phyloP scores from a whole-genome alignment of 2,113 vertebrate genomes.

The Chlorodrepanis virens region DNA sequence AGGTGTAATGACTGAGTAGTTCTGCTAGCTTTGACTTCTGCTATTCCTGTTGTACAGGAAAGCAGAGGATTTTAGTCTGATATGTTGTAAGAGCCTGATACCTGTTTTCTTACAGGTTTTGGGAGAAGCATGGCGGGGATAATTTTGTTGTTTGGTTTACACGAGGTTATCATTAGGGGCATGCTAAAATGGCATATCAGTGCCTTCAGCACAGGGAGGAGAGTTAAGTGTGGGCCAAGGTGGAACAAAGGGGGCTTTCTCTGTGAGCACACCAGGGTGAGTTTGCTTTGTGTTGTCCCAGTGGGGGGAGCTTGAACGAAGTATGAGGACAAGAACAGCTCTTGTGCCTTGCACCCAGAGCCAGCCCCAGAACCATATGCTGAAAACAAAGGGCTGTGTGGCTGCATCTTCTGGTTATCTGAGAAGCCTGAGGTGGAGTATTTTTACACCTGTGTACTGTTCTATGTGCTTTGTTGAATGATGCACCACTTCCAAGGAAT shows the following conservation, averaged over 20 bases:
- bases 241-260: background rate
- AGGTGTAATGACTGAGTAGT: background rate
- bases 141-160: background rate
- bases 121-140: background rate
- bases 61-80: background rate
- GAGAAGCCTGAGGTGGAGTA: background rate
- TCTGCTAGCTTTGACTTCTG: background rate
- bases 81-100: background rate
- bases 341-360: background rate
- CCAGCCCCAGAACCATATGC: background rate
- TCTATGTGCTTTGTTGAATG: accelerated
- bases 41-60: background rate
- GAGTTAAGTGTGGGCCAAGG: background rate
- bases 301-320: background rate
- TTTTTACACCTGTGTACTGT: background rate
- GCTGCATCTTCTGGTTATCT: background rate
- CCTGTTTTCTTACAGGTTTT: background rate
- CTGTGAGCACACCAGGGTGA: background rate
- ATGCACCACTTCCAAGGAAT: background rate
- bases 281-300: background rate
- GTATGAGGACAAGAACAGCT: background rate
- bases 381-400: background rate
- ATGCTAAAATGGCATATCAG: background rate
- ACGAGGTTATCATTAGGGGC: background rate
- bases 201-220: background rate